Evolutionary conservation across 2,797 vertebrate genomes (phyloP), one percentile per base, ranked within the genome.

Genomic region (Sebastes miniatus): DNA sequence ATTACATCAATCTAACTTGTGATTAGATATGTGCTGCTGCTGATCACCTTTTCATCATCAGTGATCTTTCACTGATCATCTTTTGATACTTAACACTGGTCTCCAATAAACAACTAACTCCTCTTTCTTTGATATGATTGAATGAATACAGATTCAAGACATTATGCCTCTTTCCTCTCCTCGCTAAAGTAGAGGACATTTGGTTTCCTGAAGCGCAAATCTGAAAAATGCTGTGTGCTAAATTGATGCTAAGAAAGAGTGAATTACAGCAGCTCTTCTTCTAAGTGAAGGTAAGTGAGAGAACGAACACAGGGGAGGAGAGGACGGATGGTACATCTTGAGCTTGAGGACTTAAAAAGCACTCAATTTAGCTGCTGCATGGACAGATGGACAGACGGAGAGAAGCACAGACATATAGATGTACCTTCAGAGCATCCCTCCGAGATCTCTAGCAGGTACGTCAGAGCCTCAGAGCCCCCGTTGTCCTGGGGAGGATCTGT

Each of bases 401-500:
- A 16, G 47, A 77, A 8, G 24, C 3, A 27, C 3, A 24, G 8
- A 31, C 0, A 22, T 1, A 54, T 8, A 20, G 13, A 36, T 22
- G 4, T 92, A 99, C 98, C 98, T 97, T 99, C 98, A 39, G 95
- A 96, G 92, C 94, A 96, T 77, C 97, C 97, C 92, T 99, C 97
- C 61, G 97, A 97, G 89, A 97, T 96, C 92, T 99, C 98, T 56
- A 99, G 92, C 70, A 99, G 93, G 73, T 99, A 99, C 11, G 97
- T 98, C 0, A 99, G 95, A 83, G 97, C 97, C 90, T 97, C 97
- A 2, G 97, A 98, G 81, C 99, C 99, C 4, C 98, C 98, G 8
- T 97, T 97, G 92, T 99, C 98, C 84, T 97, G 96, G 1, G 98
- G 98, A 84, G 97, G 96, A 91, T 99, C 98, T 99, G 91, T 52